phyloP scores from a whole-genome alignment of 2,797 vertebrate genomes.

The Ara ararauna region DNA sequence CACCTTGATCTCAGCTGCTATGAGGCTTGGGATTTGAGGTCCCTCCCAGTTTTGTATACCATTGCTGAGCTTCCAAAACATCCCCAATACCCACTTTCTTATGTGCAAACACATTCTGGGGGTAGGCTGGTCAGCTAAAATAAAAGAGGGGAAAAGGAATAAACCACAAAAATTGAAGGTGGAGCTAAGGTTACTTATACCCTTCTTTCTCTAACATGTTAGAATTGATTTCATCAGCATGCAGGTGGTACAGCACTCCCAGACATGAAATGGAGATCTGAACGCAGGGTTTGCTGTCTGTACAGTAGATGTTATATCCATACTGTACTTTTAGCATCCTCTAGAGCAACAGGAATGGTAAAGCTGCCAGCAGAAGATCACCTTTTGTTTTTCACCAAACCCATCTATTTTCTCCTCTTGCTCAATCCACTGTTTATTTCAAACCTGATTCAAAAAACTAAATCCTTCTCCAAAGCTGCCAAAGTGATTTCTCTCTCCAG shows the following conservation, averaged over 20 bases:
- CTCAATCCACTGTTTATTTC: background rate
- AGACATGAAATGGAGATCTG: background rate
- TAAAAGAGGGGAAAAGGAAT: background rate
- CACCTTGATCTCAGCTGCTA: background rate
- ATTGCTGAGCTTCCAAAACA: background rate
- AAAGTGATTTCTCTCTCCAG: background rate
- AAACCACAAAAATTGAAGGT: background rate
- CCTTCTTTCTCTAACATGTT: background rate
- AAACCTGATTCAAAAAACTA: background rate
- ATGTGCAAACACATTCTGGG: background rate
- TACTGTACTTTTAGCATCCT: background rate
- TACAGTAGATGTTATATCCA: background rate
- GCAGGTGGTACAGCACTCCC: conserved; percentile 2
- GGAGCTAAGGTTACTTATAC: background rate
- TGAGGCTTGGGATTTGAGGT: background rate
- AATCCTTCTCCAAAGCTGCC: background rate
- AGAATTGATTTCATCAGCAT: conserved; percentile 36
- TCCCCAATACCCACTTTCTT: accelerated
- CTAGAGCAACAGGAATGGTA: background rate
- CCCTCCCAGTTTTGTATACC: background rate
- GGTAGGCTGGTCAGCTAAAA: background rate
- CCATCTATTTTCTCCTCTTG: background rate
- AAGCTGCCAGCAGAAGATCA: conserved; percentile 5
- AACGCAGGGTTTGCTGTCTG: conserved; percentile 12
- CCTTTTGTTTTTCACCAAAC: background rate